phyloP scores from a whole-genome alignment of 2,888 invertebrate species.

The Drosophila borealis region DNA sequence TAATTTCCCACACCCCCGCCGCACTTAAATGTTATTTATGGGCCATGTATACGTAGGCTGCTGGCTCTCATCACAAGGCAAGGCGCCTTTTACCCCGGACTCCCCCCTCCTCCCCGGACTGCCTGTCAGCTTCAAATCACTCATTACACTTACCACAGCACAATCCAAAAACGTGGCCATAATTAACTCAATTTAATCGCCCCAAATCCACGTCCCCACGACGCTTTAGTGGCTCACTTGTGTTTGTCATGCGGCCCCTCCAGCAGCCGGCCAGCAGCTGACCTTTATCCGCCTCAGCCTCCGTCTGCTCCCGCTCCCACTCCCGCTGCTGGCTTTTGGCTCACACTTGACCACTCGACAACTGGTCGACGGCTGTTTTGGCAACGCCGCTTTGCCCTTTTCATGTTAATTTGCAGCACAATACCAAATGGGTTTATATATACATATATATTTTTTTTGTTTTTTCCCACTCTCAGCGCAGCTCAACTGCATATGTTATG shows the following conservation, averaged over 20 bases:
- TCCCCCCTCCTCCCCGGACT: not conserved
- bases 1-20: constrained; percentile 21
- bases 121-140: constrained; percentile 55
- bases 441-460: constrained; percentile 13
- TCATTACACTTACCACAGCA: constrained; percentile 61
- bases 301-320: not conserved
- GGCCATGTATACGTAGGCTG: constrained; percentile 28
- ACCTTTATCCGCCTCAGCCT: constrained; percentile 27
- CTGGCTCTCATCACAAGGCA: constrained; percentile 41
- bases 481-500: constrained; percentile 66
- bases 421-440: constrained; percentile 66
- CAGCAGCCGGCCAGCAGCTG: constrained; percentile 24
- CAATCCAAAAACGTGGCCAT: constrained; percentile 65
- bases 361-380: constrained; percentile 50
- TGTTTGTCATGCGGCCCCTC: constrained; percentile 46
- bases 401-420: constrained; percentile 75
- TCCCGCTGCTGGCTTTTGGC: not conserved
- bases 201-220: constrained; percentile 27
- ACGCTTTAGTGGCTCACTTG: constrained; percentile 72
- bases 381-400: constrained; percentile 76
- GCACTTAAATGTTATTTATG: constrained; percentile 54
- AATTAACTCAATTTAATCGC: constrained; percentile 78
- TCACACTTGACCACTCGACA: constrained; percentile 46
- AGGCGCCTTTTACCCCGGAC: not conserved
- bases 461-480: constrained; percentile 14